Base-by-base conservation (phyloP, 2,113 vertebrate species). In the Ploceus nigricollis region DNA sequence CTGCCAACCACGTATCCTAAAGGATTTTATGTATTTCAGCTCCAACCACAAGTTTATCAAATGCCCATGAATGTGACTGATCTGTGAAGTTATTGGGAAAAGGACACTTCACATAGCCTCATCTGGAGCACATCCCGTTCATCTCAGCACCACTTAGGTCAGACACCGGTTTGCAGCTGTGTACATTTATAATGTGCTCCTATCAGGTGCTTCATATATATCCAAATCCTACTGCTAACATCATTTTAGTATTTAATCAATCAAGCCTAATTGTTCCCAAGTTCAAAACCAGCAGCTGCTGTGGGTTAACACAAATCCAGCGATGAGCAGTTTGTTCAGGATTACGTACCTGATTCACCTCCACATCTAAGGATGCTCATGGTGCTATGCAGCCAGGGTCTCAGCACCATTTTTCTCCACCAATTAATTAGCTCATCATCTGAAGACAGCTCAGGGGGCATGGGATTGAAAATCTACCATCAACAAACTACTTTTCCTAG, bases 231-330 rank as follows among this genome's bases (percentile, higher is more conserved):
- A 94, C 63, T 60, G 83, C 63, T 97, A 90, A 73, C 60, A 33
- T 51, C 60, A 64, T 66, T 77, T 54, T 86, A 68, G 65, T n/a
- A 92, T 87, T 58, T 89, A 80, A 96, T 93, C 96, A 94, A 91
- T 92, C 91, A 94, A 80, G 42, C 39, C 42, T 90, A 58, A 69
- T 69, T 54, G 19, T 87, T 48, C 71, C 71, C 31, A 15, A 86
- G 75, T 54, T 90, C 77, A 50, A 94, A 93, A n/a, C 40, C 66
- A 82, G 71, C 83, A 96, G 86, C 66, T 91, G 87, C 56, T 86
- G 24, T 50, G 50, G 31, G 35, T 7, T 95, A 72, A 90, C 79
- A 79, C n/a, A 61, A 79, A 65, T 90, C 71, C 86, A 96, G 78
- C 4, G n/a, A 88, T 0, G 33, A 94, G 50, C 1, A 1, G 53